These are phyloP conservation scores for Heteractis magnifica DNA, from an alignment of 92 coral and sea anemone species.

Conservation along the genomic window DNA sequence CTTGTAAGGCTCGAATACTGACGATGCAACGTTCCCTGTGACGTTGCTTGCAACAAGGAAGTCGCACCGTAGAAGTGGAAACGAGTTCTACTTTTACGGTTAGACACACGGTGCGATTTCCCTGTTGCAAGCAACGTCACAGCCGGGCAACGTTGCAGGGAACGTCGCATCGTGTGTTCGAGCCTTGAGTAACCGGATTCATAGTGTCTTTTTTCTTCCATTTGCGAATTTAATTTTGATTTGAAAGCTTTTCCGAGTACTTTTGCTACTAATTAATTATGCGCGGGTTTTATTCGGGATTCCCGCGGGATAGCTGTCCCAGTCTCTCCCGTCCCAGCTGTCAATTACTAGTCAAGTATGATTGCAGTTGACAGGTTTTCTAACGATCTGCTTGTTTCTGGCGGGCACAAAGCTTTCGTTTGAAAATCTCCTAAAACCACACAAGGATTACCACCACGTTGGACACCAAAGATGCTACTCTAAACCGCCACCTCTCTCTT, in stretches of 20 bases:
- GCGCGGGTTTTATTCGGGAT: background rate
- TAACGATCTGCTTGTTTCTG: constrained; percentile 41
- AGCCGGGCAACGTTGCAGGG: no score
- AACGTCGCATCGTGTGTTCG: no score
- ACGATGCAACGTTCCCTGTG: background rate
- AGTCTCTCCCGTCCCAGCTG: constrained; percentile 28
- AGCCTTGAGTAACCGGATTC: no score
- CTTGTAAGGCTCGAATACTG: background rate
- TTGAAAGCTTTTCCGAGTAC: background rate
- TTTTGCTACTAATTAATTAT: background rate
- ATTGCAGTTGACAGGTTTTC: constrained; percentile 21
- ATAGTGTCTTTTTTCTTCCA: background rate
- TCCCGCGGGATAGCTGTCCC: constrained; percentile 5
- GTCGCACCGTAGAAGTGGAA: no score
- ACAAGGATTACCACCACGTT: constrained; percentile 11
- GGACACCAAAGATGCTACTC: background rate
- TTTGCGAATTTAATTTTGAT: background rate
- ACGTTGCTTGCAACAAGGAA: background rate
- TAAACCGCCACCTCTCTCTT: background rate
- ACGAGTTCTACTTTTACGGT: no score
- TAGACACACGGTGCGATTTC: no score
- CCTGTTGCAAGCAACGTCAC: no score
- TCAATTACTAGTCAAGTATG: constrained; percentile 5
- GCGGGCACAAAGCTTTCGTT: constrained; percentile 17
- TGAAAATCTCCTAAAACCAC: constrained; percentile 11